A percentile compares a stretch with the other conserved stretches of the same genome.
These are phyloP conservation scores for Orthonyx spaldingii DNA, from an alignment of 2,113 vertebrate species.

Conservation along the genomic window DNA sequence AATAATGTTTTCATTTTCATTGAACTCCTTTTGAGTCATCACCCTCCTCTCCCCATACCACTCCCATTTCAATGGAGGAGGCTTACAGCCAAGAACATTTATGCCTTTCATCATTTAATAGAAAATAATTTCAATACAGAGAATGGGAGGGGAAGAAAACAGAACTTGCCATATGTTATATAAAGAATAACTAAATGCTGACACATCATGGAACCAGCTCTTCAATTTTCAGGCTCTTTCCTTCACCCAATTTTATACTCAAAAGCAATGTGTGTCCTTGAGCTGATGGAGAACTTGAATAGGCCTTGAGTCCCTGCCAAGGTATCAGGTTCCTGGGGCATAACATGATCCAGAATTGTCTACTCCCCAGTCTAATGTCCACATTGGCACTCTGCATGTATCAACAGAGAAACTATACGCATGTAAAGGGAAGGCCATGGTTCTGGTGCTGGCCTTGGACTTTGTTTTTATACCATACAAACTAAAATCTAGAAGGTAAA, in stretches of 20 bases:
- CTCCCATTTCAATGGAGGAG: background rate
- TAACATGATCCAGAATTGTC: background rate
- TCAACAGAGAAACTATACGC: background rate
- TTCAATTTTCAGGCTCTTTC: background rate
- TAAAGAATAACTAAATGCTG: background rate
- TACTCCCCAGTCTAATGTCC: background rate
- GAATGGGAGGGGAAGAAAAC: background rate
- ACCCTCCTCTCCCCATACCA: background rate
- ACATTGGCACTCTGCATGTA: background rate
- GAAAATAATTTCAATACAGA: constrained; percentile 17
- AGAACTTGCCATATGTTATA: background rate
- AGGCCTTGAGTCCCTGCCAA: background rate
- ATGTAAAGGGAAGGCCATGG: background rate
- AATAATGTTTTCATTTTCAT: background rate
- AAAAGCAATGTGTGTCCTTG: background rate
- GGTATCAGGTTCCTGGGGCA: background rate
- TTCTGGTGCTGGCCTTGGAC: background rate
- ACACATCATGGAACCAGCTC: background rate
- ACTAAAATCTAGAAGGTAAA: background rate
- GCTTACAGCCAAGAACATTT: background rate
- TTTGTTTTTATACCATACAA: background rate
- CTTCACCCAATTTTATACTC: background rate
- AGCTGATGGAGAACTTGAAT: background rate
- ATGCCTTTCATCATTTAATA: background rate
- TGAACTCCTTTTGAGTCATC: background rate